A percentile compares a stretch with the other conserved stretches of the same genome.
These are phyloP conservation scores for Mycetomoellerius zeteki DNA, from an alignment of 1,140 invertebrate species.

Conservation along the genomic window DNA sequence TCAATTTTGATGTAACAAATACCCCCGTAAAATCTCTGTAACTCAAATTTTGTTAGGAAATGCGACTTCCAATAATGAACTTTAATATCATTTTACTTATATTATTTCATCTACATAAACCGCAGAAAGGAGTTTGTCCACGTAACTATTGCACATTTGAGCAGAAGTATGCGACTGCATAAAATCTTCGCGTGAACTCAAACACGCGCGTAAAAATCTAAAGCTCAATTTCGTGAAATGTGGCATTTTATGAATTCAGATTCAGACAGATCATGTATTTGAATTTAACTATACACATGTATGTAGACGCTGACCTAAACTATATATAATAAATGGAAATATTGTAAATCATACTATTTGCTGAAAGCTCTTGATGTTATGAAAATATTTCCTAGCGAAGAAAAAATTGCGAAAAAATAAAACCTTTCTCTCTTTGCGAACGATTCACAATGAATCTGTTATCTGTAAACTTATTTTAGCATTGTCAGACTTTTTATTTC, in stretches of 20 bases:
- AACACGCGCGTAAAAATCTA: constrained; percentile 10
- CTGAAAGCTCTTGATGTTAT: background rate
- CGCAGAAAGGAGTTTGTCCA: background rate
- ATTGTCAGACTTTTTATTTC: background rate
- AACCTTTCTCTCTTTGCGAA: background rate
- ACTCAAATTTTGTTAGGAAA: background rate
- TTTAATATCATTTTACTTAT: constrained; percentile 22
- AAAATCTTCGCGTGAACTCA: constrained; percentile 39
- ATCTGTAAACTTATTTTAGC: background rate
- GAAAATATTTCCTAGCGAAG: background rate
- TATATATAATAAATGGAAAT: background rate
- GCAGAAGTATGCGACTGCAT: background rate
- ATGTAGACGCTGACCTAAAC: background rate
- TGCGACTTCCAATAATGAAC: background rate
- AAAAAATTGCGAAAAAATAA: background rate
- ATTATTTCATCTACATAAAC: constrained; percentile 30
- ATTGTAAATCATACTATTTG: background rate
- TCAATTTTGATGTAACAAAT: background rate
- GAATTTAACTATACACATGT: background rate
- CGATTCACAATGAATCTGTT: background rate
- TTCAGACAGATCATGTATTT: background rate
- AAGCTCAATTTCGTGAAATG: background rate
- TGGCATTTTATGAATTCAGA: background rate
- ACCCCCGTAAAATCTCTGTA: background rate
- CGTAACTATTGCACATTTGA: background rate